A percentile compares a stretch with the other conserved stretches of the same genome.
phyloP scores from a whole-genome alignment of 2,113 vertebrate genomes.

The Arizona elegans region DNA sequence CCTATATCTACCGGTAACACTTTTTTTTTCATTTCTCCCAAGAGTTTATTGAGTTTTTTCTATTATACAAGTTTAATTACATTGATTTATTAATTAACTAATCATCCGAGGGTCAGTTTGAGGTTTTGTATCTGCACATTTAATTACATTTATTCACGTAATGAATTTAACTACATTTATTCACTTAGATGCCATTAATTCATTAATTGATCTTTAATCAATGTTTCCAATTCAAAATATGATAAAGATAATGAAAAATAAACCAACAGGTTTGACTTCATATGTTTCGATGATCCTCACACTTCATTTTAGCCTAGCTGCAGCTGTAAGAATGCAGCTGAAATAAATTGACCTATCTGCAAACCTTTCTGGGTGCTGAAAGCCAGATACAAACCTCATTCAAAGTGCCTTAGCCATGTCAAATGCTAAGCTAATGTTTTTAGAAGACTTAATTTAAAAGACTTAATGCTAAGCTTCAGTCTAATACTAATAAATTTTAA shows the following conservation, averaged over 20 bases:
- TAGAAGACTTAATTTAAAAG: background rate
- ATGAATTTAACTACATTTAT: background rate
- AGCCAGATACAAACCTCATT: background rate
- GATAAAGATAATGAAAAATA: background rate
- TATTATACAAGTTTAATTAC: background rate
- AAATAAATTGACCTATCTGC: background rate
- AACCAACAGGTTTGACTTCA: background rate
- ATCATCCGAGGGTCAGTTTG: background rate
- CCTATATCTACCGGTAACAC: background rate
- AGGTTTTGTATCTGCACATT: background rate
- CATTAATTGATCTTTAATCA: background rate
- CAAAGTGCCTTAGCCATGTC: background rate
- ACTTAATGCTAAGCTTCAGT: background rate
- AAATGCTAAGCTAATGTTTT: background rate
- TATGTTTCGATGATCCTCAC: background rate
- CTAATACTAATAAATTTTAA: background rate
- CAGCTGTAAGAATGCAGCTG: background rate
- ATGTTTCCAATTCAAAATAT: background rate
- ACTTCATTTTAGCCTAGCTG: background rate
- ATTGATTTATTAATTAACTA: background rate
- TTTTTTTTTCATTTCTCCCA: background rate
- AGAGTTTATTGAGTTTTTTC: background rate
- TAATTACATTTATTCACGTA: background rate
- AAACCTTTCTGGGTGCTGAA: background rate
- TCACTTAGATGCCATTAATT: background rate